phyloP scores from a whole-genome alignment of 2,888 invertebrate genomes.

The Capitulum mitella region DNA sequence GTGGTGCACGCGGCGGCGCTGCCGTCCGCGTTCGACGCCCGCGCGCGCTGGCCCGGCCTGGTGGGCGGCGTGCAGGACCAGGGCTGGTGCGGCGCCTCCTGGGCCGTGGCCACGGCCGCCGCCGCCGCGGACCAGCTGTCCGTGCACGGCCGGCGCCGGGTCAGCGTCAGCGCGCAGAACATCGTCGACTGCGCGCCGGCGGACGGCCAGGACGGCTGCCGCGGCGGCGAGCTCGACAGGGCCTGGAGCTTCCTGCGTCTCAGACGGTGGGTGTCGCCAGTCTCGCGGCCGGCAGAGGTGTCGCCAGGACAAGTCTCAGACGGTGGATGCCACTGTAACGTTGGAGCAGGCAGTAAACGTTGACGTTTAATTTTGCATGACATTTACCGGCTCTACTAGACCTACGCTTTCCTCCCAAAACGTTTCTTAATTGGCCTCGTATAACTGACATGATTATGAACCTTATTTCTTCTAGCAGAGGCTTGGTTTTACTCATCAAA shows the following conservation, averaged over 20 bases:
- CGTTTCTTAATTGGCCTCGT: too few relatives aligned
- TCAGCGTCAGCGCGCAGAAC: slow-evolving; percentile 71
- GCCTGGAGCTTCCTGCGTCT: slow-evolving; percentile 84
- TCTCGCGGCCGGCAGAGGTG: too few relatives aligned
- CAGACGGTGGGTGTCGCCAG: slow-evolving; percentile 50
- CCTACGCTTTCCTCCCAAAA: too few relatives aligned
- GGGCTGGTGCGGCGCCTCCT: slow-evolving; percentile 76
- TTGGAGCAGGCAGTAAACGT: too few relatives aligned
- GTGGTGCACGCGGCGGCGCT: slow-evolving; percentile 54
- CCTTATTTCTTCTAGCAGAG: too few relatives aligned
- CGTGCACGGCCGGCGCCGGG: slow-evolving; percentile 50
- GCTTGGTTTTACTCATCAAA: too few relatives aligned
- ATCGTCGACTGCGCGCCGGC: slow-evolving; percentile 77
- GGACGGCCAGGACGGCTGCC: slow-evolving; percentile 50
- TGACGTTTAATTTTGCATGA: too few relatives aligned
- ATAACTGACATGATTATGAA: too few relatives aligned
- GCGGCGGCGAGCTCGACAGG: slow-evolving; percentile 78
- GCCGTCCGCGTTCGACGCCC: slow-evolving; percentile 67
- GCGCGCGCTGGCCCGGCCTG: slow-evolving; percentile 59
- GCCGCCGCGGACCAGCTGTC: slow-evolving; percentile 50
- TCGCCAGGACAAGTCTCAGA: too few relatives aligned
- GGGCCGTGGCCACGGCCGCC: slow-evolving; percentile 81
- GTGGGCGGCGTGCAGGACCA: slow-evolving; percentile 58
- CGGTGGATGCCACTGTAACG: too few relatives aligned
- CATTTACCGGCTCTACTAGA: too few relatives aligned